Conservation (phyloP, 2,888 invertebrate species). For the Acutogordius australiensis region DNA sequence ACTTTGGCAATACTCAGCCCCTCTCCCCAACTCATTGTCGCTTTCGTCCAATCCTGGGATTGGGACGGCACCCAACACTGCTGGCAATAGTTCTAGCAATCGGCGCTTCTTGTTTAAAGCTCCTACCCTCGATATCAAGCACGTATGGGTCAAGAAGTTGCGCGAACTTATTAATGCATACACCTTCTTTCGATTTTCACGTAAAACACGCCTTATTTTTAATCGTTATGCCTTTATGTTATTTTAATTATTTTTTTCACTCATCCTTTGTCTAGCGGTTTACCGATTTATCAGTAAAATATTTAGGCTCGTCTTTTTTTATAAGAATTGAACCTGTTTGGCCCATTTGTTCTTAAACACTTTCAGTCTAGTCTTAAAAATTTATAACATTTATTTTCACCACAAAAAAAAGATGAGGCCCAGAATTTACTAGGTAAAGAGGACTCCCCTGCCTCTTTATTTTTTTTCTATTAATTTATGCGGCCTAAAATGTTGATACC, state of each 20-base stretch:
- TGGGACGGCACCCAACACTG: no score
- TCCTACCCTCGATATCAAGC: constrained; percentile 61
- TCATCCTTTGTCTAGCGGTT: no score
- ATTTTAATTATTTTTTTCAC: neutral
- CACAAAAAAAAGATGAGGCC: no score
- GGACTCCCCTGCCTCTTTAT: no score
- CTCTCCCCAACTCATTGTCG: neutral
- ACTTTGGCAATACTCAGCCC: constrained; percentile 36
- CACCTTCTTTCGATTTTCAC: neutral
- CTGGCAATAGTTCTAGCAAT: neutral
- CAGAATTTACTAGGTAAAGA: no score
- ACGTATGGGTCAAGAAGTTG: constrained; percentile 74
- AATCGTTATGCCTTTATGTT: neutral
- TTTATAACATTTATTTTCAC: no score
- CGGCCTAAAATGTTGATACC: no score
- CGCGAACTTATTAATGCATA: constrained; percentile 45
- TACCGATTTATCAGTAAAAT: neutral
- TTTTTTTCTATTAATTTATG: no score
- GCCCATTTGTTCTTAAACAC: no score
- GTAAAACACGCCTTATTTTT: neutral
- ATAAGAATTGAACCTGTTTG: no score
- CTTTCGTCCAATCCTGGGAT: neutral
- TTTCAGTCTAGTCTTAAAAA: no score
- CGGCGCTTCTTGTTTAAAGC: constrained; percentile 31
- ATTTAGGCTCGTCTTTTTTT: neutral